A percentile compares a stretch with the other conserved stretches of the same genome.
These are phyloP conservation scores for Encarsia formosa DNA, from an alignment of 2,888 invertebrate species.

Conservation along the genomic window DNA sequence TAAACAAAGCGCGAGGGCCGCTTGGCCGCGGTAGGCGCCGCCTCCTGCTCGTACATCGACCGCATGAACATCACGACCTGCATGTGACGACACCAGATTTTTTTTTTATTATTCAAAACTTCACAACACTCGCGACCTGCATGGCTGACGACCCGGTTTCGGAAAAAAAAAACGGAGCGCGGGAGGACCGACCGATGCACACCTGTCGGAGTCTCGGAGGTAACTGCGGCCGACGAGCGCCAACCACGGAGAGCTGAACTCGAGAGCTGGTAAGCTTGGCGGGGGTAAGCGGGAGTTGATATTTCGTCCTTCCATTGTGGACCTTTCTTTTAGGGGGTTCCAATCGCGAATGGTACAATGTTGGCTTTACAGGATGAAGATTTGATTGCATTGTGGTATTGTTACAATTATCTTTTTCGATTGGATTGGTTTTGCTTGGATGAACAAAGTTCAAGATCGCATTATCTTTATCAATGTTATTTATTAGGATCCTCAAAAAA, in stretches of 20 bases:
- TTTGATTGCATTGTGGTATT: no score
- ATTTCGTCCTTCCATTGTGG: not conserved
- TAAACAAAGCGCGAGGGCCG: conserved; percentile 13
- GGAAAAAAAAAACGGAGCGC: no score
- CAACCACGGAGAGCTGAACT: not conserved
- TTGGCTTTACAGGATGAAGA: no score
- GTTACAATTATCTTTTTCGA: no score
- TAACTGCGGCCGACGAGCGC: conserved; percentile 26
- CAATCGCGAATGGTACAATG: not conserved
- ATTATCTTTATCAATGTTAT: no score
- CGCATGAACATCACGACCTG: conserved; percentile 14
- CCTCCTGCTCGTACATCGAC: conserved; percentile 21
- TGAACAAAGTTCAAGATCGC: no score
- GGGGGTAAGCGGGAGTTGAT: not conserved
- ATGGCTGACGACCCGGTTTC: not conserved
- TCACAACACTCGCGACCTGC: not conserved
- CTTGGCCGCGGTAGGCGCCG: not conserved
- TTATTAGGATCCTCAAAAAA: no score
- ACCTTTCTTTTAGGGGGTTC: not conserved
- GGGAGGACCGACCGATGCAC: conserved; percentile 20
- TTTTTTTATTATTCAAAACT: not conserved
- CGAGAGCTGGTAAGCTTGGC: not conserved
- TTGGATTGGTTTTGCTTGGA: no score
- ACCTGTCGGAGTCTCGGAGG: conserved; percentile 32
- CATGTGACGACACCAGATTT: not conserved